phyloP scores from a whole-genome alignment of 2,797 vertebrate genomes.

The Thripadectes ignobilis region DNA sequence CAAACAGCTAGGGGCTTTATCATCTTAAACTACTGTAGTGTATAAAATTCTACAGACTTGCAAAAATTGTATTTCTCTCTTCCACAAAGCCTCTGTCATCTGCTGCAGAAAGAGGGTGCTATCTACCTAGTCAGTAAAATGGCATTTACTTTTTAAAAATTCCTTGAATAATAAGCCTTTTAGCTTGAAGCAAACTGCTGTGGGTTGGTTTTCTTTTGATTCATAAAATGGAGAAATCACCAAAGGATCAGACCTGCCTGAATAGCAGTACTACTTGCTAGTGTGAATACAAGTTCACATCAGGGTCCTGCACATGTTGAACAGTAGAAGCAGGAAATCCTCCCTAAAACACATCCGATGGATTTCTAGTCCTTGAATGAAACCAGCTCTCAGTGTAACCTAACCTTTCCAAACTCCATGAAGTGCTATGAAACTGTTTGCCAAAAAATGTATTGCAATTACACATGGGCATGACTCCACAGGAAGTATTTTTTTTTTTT shows the following conservation, averaged over 20 bases:
- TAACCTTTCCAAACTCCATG: not conserved
- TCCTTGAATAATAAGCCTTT: not conserved
- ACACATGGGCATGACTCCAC: not conserved
- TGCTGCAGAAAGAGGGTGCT: not conserved
- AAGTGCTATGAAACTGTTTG: not conserved
- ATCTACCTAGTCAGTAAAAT: not conserved
- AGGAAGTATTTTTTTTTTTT: not conserved
- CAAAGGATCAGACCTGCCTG: not conserved
- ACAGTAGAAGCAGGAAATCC: slow-evolving; percentile 20
- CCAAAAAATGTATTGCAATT: not conserved
- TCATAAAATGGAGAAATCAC: not conserved
- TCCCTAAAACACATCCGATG: not conserved
- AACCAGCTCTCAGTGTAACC: not conserved
- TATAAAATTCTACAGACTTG: not conserved
- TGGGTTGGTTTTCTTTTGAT: not conserved
- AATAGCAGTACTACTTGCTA: not conserved
- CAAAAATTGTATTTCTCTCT: not conserved
- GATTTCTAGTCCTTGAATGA: slow-evolving; percentile 13
- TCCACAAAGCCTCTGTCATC: not conserved
- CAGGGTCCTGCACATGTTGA: not conserved
- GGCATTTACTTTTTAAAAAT: not conserved
- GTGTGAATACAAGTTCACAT: not conserved
- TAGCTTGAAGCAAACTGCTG: not conserved
- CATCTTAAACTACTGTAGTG: not conserved
- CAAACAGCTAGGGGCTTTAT: not conserved